phyloP scores from a whole-genome alignment of 2,113 vertebrate species.

The Glaucomys volans region DNA sequence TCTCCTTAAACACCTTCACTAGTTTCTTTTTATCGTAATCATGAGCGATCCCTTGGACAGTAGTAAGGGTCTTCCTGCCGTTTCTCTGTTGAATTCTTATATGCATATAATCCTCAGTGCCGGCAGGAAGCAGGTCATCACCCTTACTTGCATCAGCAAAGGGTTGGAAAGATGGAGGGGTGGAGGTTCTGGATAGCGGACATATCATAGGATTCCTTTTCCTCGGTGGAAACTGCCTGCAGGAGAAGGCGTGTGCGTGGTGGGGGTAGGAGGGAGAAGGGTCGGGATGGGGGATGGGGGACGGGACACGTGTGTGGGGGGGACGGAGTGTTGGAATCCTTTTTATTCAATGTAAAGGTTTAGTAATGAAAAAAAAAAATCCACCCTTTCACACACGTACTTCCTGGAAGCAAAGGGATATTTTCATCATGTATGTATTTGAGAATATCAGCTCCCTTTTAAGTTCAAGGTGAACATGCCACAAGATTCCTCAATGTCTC shows the following conservation, averaged over 20 bases:
- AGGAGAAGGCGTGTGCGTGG: no score
- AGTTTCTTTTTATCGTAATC: neutral
- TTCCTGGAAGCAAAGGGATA: neutral
- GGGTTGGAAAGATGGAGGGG: slow-evolving; percentile 97
- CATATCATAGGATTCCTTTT: no score
- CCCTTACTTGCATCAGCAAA: slow-evolving; percentile 99
- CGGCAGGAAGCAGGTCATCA: slow-evolving; percentile 96
- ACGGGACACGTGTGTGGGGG: no score
- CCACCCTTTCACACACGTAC: neutral
- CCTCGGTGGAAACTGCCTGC: no score
- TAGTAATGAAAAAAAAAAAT: neutral
- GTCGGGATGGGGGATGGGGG: no score
- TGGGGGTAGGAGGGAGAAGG: no score
- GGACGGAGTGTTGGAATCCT: no score
- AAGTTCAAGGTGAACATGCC: neutral
- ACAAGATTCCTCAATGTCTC: neutral
- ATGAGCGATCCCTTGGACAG: slow-evolving; percentile 90
- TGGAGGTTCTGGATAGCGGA: no score
- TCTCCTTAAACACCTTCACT: slow-evolving; percentile 76
- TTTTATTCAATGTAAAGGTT: slow-evolving; percentile 13
- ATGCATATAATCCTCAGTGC: slow-evolving; percentile 98
- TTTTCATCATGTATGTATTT: neutral
- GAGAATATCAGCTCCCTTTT: neutral
- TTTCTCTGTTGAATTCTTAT: slow-evolving; percentile 99
- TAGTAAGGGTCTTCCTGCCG: slow-evolving; percentile 98